A percentile compares a stretch with the other conserved stretches of the same genome.
These are phyloP conservation scores for Coenonympha glycerion DNA, from an alignment of 2,888 invertebrate genomes.

Conservation along the genomic window DNA sequence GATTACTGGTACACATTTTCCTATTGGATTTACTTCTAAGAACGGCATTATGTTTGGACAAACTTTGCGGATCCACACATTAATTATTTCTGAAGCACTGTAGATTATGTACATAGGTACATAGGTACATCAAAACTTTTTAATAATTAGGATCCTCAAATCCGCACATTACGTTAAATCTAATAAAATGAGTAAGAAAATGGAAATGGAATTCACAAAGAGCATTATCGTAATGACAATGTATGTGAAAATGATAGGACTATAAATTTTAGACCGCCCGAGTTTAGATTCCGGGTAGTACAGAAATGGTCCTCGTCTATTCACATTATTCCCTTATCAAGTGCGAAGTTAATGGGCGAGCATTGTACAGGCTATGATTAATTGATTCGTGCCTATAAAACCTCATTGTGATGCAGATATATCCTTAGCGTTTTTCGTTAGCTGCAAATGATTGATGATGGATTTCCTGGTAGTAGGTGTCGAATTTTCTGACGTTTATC, in stretches of 20 bases:
- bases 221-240: slow-evolving; percentile 41
- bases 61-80: too few species aligned
- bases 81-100: too few species aligned
- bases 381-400: slow-evolving; percentile 64
- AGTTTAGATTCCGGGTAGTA: slow-evolving; percentile 35
- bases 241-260: slow-evolving; percentile 58
- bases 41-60: too few species aligned
- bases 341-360: slow-evolving; percentile 72
- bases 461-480: slow-evolving; percentile 7
- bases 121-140: too few species aligned
- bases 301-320: slow-evolving; percentile 56
- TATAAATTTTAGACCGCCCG: slow-evolving; percentile 56
- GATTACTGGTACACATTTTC: too few species aligned
- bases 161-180: background rate
- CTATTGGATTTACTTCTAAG: too few species aligned
- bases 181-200: slow-evolving; percentile 9
- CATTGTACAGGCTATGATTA: slow-evolving; percentile 72
- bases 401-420: slow-evolving; percentile 71
- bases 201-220: slow-evolving; percentile 12
- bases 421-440: slow-evolving; percentile 63
- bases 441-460: slow-evolving; percentile 33
- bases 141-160: too few species aligned
- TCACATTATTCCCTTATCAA: slow-evolving; percentile 73
- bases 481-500: slow-evolving; percentile 3
- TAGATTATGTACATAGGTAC: too few species aligned